Evolutionary conservation across 2,888 invertebrate genomes (phyloP).

Genomic region (Drosophila nr. fundita): DNA sequence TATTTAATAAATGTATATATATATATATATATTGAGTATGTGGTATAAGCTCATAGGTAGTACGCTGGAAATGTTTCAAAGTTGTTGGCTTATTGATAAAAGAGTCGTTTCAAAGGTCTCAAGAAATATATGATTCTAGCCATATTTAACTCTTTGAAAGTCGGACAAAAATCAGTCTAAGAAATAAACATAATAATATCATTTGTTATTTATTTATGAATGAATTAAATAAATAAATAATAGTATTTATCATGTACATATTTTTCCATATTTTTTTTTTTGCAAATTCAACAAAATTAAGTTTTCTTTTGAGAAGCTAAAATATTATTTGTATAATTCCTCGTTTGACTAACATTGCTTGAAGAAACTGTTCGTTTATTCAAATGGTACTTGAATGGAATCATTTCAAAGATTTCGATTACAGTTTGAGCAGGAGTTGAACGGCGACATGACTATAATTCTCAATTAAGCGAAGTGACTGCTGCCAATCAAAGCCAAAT

Average conservation of each 20-base stretch:
- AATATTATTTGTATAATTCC: not conserved
- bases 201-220: not conserved
- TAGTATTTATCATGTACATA: not conserved
- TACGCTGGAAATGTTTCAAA: not conserved
- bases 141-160: not conserved
- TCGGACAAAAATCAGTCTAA: not conserved
- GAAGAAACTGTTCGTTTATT: not conserved
- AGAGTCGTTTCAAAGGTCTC: not conserved
- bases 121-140: not conserved
- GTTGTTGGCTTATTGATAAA: not conserved
- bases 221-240: not conserved
- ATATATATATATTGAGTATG: not conserved
- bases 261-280: not conserved
- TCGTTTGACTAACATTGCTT: not conserved
- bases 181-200: not conserved
- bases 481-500: constrained; percentile 33
- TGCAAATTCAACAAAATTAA: not conserved
- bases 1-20: not conserved
- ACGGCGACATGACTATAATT: constrained; percentile 6
- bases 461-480: constrained; percentile 50
- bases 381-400: not conserved
- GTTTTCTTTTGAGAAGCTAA: not conserved
- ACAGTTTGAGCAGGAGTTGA: not conserved
- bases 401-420: constrained; percentile 2
- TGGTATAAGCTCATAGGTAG: not conserved